Evolutionary conservation across 1,140 invertebrate species (phyloP).

Genomic region (Scaptomyza hsui): DNA sequence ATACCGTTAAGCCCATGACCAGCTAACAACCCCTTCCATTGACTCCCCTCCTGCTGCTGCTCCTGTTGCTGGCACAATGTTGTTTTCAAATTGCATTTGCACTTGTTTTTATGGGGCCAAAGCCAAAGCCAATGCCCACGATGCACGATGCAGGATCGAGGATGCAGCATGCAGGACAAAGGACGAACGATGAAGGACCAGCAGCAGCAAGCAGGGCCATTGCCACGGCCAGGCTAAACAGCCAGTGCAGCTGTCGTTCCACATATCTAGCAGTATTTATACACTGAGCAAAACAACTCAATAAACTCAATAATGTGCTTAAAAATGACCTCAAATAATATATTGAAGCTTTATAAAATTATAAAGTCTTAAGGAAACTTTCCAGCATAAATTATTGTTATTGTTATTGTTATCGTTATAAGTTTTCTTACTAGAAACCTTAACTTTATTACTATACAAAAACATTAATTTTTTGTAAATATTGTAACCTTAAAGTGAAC

Average conservation of each 20-base stretch:
- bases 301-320: too few species aligned
- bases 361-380: too few species aligned
- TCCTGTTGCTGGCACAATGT: conserved; percentile 26
- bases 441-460: too few species aligned
- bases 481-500: too few species aligned
- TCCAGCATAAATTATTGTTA: too few species aligned
- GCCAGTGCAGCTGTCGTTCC: conserved; percentile 44
- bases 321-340: too few species aligned
- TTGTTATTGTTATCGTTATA: too few species aligned
- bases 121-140: conserved; percentile 16
- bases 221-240: conserved; percentile 30
- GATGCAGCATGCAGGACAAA: not conserved
- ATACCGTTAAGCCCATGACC: conserved; percentile 66
- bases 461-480: too few species aligned
- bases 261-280: not conserved
- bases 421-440: too few species aligned
- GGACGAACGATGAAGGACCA: too few species aligned
- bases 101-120: conserved; percentile 71
- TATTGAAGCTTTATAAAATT: too few species aligned
- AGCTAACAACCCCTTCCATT: conserved; percentile 20
- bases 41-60: not conserved
- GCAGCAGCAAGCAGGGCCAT: conserved; percentile 22
- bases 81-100: conserved; percentile 80
- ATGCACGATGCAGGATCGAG: not conserved
- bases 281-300: not conserved